Evolutionary conservation across 2,888 invertebrate species (phyloP), one percentile per base, ranked within the genome.

Genomic region (Slavum lentiscoides): DNA sequence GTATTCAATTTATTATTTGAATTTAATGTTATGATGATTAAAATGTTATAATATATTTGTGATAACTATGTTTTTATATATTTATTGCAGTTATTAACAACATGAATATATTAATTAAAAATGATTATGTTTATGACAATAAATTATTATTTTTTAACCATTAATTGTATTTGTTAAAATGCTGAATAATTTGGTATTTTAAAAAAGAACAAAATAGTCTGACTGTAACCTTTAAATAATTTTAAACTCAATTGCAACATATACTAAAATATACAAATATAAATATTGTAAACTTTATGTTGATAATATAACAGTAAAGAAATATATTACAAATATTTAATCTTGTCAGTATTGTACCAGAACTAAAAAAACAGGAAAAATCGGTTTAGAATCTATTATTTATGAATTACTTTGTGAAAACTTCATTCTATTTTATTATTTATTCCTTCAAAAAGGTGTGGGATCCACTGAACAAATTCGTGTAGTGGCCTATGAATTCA

Each of bases 31-130:
- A 67, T 58, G 21, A 30, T 66, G 39, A 58, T 66, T 23, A 59
- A 39, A 53, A 58, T 23, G 67, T 43, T 67, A 75, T 67, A 23
- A 43, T 67, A 43, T 11, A 23, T 75, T 59, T 75, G 11, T 67
- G 17, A 67, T 19, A 21, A 66, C 30, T 58, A 55, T 59, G 23
- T 59, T 67, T 58, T 43, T 53, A 74, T 62, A 53, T 72, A 72
- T 61, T 49, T 23, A 58, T 30, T 67, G 43, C 8, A 67, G 30
- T 74, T 43, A 21, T 74, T 74, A 74, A 23, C 17, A 66, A 66
- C 2, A 19, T 6, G 23, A 58, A 58, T 15, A 53, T 39, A 21
- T 23, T 49, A 23, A 37, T 55, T 39, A 49, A 58, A 70, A 70
- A 21, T 21, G 19, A 58, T 58, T 15, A 21, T 74, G 66, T 49